Base-by-base conservation (phyloP, 2,888 invertebrate genomes). In the Plemyria rubiginata region DNA sequence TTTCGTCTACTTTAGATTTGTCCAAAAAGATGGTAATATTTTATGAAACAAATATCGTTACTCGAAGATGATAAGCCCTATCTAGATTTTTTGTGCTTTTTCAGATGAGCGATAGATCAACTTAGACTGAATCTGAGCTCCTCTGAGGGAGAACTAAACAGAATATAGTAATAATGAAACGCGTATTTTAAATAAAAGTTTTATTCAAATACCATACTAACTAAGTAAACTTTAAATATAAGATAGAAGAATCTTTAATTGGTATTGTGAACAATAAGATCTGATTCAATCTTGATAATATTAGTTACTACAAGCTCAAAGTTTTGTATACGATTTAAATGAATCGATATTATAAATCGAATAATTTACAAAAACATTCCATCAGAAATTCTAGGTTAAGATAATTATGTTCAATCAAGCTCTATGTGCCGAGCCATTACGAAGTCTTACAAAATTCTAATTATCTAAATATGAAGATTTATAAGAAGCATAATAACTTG, bases 401-500 rank as follows among this genome's bases (percentile, higher is more conserved):
- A n/a, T 38, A 49, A 54, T n/a, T n/a, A 38, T 29, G 13, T 43
- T 16, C n/a, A 51, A 46, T 16, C n/a, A 51, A 46, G 41, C 46
- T 61, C 55, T 56, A 56, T 29, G 22, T 22, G 3, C 36, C 9
- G 52, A 28, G n/a, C 45, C 28, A n/a, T 6, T 40, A 45, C 51
- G 36, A 36, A 45, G 40, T 46, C 29, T 40, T 40, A 49, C 28
- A 16, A 51, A 46, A 45, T 51, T 51, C 29, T 43, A 45, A 49
- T 53, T 22, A 22, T 22, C 22, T 22, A 22, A 22, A 22, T 22
- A 62, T 67, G 60, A 68, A 68, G 63, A 70, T 32, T 32, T 32
- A 70, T 74, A 70, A 71, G 79, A 81, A 71, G 82, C 84, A 86
- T 87, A 88, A 87, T 85, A 87, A 81, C 79, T 80, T 88, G 88